A percentile compares a stretch with the other conserved stretches of the same genome.
Conservation (phyloP, 2,113 vertebrate species). For the Halcyon malimbica region DNA sequence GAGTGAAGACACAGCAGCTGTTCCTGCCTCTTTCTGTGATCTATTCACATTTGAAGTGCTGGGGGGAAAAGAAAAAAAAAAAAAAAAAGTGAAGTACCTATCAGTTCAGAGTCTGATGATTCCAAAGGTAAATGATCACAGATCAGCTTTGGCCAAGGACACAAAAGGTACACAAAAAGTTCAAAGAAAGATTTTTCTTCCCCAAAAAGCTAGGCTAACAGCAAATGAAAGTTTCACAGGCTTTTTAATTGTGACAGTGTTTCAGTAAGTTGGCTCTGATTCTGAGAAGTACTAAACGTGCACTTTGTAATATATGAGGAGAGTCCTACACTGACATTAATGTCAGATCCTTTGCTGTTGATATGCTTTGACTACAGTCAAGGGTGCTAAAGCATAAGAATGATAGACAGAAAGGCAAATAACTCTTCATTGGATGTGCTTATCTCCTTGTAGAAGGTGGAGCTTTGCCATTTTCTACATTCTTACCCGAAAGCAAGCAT, state of each 20-base stretch:
- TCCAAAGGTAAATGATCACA: not conserved
- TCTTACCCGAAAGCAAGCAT: not conserved
- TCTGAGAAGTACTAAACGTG: not conserved
- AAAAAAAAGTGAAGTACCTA: not conserved
- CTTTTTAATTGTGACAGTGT: not conserved
- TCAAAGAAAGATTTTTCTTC: no score
- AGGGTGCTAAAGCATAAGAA: not conserved
- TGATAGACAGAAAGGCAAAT: not conserved
- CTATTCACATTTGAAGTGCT: not conserved
- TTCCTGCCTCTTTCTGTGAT: slow-evolving; percentile 11
- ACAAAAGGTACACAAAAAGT: not conserved
- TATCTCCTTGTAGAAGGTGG: not conserved
- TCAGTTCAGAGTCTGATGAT: not conserved
- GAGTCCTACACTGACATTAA: not conserved
- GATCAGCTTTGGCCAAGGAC: not conserved
- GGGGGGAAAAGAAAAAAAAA: no score
- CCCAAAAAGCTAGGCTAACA: not conserved
- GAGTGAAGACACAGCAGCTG: slow-evolving; percentile 34
- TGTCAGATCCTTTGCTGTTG: not conserved
- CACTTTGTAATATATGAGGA: not conserved
- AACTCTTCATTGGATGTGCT: not conserved
- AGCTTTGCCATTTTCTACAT: not conserved
- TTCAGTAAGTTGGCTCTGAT: not conserved
- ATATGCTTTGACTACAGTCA: not conserved
- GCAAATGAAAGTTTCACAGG: not conserved